Percentiles rank a stretch among this genome's conserved stretches.
phyloP scores from a whole-genome alignment of 2,797 vertebrate genomes.

The Taenioides sp. region DNA sequence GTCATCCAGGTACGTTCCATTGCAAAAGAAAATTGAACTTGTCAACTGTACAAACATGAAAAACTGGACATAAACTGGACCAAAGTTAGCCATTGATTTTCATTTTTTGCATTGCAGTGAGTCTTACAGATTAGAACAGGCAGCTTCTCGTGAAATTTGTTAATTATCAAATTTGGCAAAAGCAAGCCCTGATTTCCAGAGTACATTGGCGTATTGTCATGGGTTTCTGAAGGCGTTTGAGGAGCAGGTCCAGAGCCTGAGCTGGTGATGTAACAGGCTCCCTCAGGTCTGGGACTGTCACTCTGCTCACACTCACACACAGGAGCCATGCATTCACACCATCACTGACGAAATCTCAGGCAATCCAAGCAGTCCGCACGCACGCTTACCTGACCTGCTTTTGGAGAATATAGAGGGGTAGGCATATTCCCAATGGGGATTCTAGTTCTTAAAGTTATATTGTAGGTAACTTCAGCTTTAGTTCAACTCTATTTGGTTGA shows the following conservation, averaged over 20 bases:
- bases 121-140: conserved; percentile 57
- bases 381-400: conserved; percentile 36
- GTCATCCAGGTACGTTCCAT: too few species aligned
- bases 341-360: conserved; percentile 69
- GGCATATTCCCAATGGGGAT: too few species aligned
- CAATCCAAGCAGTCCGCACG: conserved; percentile 57
- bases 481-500: too few species aligned
- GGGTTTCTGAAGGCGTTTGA: conserved; percentile 51
- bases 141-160: conserved; percentile 66
- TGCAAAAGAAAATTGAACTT: too few species aligned
- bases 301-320: conserved; percentile 60
- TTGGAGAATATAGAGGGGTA: conserved; percentile 9
- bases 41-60: too few species aligned
- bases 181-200: conserved; percentile 56
- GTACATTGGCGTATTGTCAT: conserved; percentile 38
- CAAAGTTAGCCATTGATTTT: too few species aligned
- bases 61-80: too few species aligned
- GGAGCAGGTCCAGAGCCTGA: conserved; percentile 47
- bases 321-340: conserved; percentile 30
- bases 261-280: conserved; percentile 67
- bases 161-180: conserved; percentile 76
- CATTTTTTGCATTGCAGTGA: conserved; percentile 16
- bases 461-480: too few species aligned
- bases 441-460: too few species aligned
- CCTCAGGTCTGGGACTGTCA: conserved; percentile 62